A percentile compares a stretch with the other conserved stretches of the same genome.
Evolutionary conservation across 2,113 vertebrate genomes (phyloP).

Genomic region (Mobula hypostoma): DNA sequence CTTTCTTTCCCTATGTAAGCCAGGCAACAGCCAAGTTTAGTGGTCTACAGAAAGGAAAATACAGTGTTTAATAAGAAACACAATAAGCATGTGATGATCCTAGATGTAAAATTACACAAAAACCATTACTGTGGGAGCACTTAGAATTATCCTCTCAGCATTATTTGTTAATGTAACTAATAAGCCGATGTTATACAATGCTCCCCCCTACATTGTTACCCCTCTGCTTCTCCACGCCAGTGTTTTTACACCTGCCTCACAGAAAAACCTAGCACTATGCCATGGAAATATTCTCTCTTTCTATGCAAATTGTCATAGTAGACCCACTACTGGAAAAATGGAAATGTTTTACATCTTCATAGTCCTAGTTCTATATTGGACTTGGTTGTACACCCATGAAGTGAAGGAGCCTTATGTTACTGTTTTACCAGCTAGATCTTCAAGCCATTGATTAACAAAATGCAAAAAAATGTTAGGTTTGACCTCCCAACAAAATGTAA

Average conservation of each 20-base stretch:
- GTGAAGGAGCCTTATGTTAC: background rate
- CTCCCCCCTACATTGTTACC: too few species aligned
- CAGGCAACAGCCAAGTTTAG: conserved; percentile 25
- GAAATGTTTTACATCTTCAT: background rate
- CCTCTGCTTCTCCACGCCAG: too few species aligned
- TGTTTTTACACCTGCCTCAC: background rate
- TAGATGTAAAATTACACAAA: background rate
- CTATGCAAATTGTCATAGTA: background rate
- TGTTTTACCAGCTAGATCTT: background rate
- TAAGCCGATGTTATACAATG: background rate
- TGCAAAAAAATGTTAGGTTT: background rate
- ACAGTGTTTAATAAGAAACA: background rate
- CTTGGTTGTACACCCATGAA: background rate
- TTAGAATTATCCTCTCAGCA: background rate
- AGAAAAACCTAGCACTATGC: background rate
- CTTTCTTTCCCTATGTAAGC: conserved; percentile 28
- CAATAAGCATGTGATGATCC: background rate
- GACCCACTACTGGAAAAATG: background rate
- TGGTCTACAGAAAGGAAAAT: background rate
- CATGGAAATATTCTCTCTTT: background rate
- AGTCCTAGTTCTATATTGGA: background rate
- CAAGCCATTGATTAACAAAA: background rate
- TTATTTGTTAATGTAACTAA: background rate
- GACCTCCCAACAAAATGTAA: background rate
- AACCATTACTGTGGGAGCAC: background rate